Evolutionary conservation across 2,113 vertebrate genomes (phyloP), one percentile per base, ranked within the genome.

Genomic region (Paralichthys olivaceus): DNA sequence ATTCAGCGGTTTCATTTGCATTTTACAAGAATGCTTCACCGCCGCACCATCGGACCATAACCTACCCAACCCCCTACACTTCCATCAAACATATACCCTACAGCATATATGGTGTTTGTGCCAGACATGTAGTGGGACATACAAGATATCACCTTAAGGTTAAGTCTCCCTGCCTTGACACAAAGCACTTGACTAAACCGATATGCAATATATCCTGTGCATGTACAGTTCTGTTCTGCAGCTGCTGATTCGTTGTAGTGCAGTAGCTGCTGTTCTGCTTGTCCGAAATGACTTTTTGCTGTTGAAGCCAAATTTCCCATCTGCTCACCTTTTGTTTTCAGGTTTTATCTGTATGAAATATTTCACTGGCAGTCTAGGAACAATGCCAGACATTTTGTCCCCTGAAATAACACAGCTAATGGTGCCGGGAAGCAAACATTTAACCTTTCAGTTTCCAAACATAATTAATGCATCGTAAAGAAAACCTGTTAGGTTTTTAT

Each of bases 1-100:
- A 19, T 49, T 49, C 15, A 49, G 12, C 69, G 53, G 17, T 45
- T 60, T 45, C 3, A 86, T 86, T 83, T 47, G 64, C 69, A 84
- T 84, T 88, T 77, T 62, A 62, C 49, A 53, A 65, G 45, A 49
- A 65, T 59, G 56, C 61, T 32, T 69, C 49, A 22, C 49, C 20
- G 7, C 20, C 7, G 13, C 2, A 17, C 49, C 49, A 2, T n/a
- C 22, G 49, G 20, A 53, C 49, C 19, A 8, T 53, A 5, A 47
- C 43, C 43, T 47, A 17, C 53, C n/a, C 29, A 45, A 12, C 28
- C 37, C 20, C 20, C 63, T 15, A 29, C 11, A 56, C 34, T 55
- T 69, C 60, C 20, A 65, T 43, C 66, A 66, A 63, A 59, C 25
- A 28, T 68, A 47, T 20, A 67, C 19, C 59, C 59, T 40, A 26